Conservation (phyloP, 2,888 invertebrate species). For the Iphiclides podalirius region DNA sequence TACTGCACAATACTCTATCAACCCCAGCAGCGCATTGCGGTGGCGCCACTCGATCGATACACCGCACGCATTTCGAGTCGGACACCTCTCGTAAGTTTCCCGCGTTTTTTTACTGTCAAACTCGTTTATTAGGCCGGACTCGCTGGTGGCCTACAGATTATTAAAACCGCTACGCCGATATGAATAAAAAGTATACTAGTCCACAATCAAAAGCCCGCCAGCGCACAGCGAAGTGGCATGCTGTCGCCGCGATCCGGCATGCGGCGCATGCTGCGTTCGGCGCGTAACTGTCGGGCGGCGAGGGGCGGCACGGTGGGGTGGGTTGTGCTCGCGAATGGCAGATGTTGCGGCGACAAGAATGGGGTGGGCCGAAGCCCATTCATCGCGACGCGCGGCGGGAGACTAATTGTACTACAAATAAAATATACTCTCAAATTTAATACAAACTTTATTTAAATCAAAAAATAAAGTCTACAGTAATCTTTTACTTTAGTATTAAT, state of each 20-base stretch:
- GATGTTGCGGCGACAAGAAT: neutral
- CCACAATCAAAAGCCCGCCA: no score
- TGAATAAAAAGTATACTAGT: no score
- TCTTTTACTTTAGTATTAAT: slow-evolving; percentile 64
- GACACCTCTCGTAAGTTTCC: slow-evolving; percentile 34
- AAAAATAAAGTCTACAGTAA: slow-evolving; percentile 80
- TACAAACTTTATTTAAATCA: slow-evolving; percentile 80
- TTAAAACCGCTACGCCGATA: no score
- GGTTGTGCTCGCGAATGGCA: neutral
- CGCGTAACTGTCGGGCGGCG: slow-evolving; percentile 55
- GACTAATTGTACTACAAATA: no score
- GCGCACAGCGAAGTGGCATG: no score
- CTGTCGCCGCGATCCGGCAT: slow-evolving; percentile 37
- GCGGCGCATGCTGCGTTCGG: slow-evolving; percentile 60
- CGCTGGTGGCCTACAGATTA: no score
- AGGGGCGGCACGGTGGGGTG: slow-evolving; percentile 6
- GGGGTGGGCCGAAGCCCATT: slow-evolving; percentile 32
- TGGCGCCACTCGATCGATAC: slow-evolving; percentile 59
- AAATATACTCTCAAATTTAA: slow-evolving; percentile 59
- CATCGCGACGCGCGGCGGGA: no score
- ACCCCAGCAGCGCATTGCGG: slow-evolving; percentile 52
- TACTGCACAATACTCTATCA: slow-evolving; percentile 43
- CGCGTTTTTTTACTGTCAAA: slow-evolving; percentile 54
- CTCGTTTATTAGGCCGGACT: slow-evolving; percentile 11
- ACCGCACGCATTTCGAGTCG: slow-evolving; percentile 39